A percentile compares a stretch with the other conserved stretches of the same genome.
Evolutionary conservation across 2,888 invertebrate genomes (phyloP).

Genomic region (Callyntrura sp.): DNA sequence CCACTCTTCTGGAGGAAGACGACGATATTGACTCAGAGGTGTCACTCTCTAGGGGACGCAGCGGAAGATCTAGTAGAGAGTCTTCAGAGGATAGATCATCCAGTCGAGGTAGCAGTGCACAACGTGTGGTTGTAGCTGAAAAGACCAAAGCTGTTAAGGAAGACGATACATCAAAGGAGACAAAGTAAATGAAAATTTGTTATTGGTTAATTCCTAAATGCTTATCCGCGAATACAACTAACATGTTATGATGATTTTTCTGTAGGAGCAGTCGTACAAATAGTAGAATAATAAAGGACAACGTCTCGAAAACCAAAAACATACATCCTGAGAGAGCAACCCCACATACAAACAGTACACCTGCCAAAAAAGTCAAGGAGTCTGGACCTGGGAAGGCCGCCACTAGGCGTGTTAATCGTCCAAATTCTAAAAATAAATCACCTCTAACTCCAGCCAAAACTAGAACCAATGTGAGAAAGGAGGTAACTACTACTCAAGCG

Average conservation of each 20-base stretch:
- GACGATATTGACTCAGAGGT: slow-evolving; percentile 82
- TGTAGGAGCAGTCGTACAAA: slow-evolving; percentile 77
- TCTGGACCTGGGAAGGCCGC: slow-evolving; percentile 40
- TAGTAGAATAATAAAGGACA: slow-evolving; percentile 69
- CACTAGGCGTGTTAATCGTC: slow-evolving; percentile 76
- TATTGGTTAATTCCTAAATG: too few relatives aligned
- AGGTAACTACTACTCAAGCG: slow-evolving; percentile 53
- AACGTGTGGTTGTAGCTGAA: slow-evolving; percentile 62
- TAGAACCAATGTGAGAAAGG: slow-evolving; percentile 81
- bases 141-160: slow-evolving; percentile 78
- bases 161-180: slow-evolving; percentile 58
- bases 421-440: slow-evolving; percentile 78
- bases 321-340: slow-evolving; percentile 66
- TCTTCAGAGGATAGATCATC: slow-evolving; percentile 84
- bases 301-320: slow-evolving; percentile 43
- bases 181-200: slow-evolving; percentile 3
- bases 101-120: slow-evolving; percentile 83
- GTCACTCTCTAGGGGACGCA: slow-evolving; percentile 76
- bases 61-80: slow-evolving; percentile 82
- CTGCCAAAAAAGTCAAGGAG: slow-evolving; percentile 24
- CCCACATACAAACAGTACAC: neutral
- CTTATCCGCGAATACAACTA: too few relatives aligned
- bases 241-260: slow-evolving; percentile 1
- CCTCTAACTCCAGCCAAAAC: slow-evolving; percentile 81
- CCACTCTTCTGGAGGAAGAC: slow-evolving; percentile 82